Evolutionary conservation across 2,888 invertebrate genomes (phyloP).

Genomic region (Therioaphis trifolii): DNA sequence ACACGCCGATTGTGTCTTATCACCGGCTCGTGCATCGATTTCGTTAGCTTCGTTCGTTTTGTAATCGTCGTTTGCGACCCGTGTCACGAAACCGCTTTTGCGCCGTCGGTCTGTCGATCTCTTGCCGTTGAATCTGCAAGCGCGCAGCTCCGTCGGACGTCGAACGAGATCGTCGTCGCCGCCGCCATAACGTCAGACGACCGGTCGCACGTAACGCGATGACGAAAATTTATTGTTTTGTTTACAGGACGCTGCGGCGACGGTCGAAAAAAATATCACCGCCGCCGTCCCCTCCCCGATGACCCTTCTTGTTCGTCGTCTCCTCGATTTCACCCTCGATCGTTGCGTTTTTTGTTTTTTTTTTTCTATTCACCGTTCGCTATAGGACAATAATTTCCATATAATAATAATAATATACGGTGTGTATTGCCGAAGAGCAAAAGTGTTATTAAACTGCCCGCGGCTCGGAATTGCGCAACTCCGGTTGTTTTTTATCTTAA

Average conservation of each 20-base stretch:
- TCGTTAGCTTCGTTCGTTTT: too few relatives aligned
- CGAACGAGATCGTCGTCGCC: too few relatives aligned
- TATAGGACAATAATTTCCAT: constrained; percentile 10
- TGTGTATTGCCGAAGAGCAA: constrained; percentile 33
- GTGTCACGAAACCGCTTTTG: too few relatives aligned
- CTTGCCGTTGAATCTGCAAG: too few relatives aligned
- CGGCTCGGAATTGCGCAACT: constrained; percentile 44
- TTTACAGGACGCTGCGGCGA: not conserved
- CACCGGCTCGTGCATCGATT: too few relatives aligned
- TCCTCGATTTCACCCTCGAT: constrained; percentile 6
- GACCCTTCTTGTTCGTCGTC: not conserved
- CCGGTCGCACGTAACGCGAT: too few relatives aligned
- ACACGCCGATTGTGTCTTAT: too few relatives aligned
- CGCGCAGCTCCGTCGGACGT: too few relatives aligned
- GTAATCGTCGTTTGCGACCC: too few relatives aligned
- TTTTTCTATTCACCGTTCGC: not conserved
- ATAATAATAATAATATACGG: constrained; percentile 3
- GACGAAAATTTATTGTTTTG: constrained; percentile 2
- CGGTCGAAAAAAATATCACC: not conserved
- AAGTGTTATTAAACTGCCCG: constrained; percentile 41
- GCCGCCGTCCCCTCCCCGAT: too few relatives aligned
- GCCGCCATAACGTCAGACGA: too few relatives aligned
- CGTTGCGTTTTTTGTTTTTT: not conserved
- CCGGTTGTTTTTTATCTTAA: constrained; percentile 36
- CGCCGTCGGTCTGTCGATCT: too few relatives aligned